Percentiles rank a stretch among this genome's conserved stretches.
Conservation (phyloP, 2,888 invertebrate species). For the Alsophila aescularia region DNA sequence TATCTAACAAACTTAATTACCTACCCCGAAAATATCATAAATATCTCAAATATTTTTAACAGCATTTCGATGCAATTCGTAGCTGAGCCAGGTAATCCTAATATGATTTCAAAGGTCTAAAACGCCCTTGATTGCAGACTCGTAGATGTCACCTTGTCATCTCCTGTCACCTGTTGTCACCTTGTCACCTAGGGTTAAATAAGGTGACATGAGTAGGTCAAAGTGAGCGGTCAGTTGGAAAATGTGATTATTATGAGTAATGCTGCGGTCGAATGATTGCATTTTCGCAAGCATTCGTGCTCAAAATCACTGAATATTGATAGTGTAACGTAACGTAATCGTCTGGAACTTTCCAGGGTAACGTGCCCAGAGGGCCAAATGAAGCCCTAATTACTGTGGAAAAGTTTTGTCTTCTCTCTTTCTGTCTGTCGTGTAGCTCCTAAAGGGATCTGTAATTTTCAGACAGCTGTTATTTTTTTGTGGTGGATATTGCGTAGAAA, state of each 20-base stretch:
- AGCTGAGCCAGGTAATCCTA: slow-evolving; percentile 17
- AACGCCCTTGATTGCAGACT: slow-evolving; percentile 25
- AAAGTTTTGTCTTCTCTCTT: too few relatives aligned
- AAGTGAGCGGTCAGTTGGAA: slow-evolving; percentile 11
- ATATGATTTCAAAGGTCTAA: slow-evolving; percentile 14
- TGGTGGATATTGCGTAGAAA: too few relatives aligned
- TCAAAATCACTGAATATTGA: too few relatives aligned
- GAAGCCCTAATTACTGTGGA: too few relatives aligned
- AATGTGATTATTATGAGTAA: not conserved
- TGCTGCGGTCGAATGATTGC: not conserved
- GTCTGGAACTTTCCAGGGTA: too few relatives aligned
- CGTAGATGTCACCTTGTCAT: slow-evolving; percentile 8
- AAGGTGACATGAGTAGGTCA: slow-evolving; percentile 11
- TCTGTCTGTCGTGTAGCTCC: too few relatives aligned
- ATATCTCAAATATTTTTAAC: not conserved
- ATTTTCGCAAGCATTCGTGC: not conserved
- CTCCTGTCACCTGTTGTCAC: slow-evolving; percentile 8
- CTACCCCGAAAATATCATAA: not conserved
- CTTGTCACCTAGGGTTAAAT: slow-evolving; percentile 14
- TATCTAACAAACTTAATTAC: too few relatives aligned
- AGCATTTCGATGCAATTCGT: slow-evolving; percentile 18
- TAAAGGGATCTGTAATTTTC: too few relatives aligned
- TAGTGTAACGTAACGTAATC: too few relatives aligned
- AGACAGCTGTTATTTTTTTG: too few relatives aligned
- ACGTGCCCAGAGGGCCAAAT: too few relatives aligned